Evolutionary conservation across 2,888 invertebrate genomes (phyloP).

Genomic region (Rhingia rostrata): DNA sequence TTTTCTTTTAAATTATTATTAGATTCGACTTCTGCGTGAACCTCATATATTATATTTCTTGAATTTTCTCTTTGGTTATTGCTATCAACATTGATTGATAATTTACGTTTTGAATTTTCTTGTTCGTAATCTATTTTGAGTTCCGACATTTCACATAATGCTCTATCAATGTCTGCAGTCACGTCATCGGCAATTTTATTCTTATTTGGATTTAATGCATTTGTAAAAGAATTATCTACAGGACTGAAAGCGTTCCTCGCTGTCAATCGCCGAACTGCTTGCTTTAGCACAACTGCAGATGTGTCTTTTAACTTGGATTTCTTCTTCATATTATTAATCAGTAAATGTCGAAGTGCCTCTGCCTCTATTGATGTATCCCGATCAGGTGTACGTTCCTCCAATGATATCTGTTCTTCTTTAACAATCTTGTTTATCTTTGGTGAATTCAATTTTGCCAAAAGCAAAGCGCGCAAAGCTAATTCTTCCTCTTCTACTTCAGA

Average conservation of each 20-base stretch:
- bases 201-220: neutral
- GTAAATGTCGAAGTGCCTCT: constrained; percentile 76
- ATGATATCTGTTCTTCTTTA: constrained; percentile 2
- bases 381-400: constrained; percentile 19
- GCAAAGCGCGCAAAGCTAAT: constrained; percentile 79
- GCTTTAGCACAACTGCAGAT: constrained; percentile 78
- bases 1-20: too few species aligned
- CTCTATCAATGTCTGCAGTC: constrained; percentile 11
- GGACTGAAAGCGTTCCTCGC: constrained; percentile 30
- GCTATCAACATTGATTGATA: neutral
- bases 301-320: constrained; percentile 67
- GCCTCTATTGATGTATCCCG: constrained; percentile 73
- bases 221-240: neutral
- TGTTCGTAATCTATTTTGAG: constrained; percentile 22
- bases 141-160: constrained; percentile 32
- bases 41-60: neutral
- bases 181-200: constrained; percentile 22
- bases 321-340: constrained; percentile 78
- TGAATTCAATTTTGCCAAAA: constrained; percentile 78
- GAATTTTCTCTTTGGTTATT: neutral
- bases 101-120: neutral
- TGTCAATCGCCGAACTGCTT: constrained; percentile 80
- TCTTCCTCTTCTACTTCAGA: constrained; percentile 79
- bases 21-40: too few species aligned
- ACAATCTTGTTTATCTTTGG: constrained; percentile 61